Conservation (phyloP, 1,140 invertebrate genomes). For the Lutraria rhynchaena region DNA sequence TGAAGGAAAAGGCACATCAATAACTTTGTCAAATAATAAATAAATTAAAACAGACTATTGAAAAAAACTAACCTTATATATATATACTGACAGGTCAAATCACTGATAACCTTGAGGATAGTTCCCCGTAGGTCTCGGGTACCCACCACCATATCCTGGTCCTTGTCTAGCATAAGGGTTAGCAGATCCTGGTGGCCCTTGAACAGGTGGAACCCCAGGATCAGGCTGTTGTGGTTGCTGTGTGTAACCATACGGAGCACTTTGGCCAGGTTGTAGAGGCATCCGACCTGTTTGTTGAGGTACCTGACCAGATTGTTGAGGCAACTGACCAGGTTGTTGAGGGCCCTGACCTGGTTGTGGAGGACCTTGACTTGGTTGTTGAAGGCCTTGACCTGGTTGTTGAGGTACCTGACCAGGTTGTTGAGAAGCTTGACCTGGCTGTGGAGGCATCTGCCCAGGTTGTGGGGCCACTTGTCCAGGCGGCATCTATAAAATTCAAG, state of each 20-base stretch:
- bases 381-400: slow-evolving; percentile 4
- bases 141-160: slow-evolving; percentile 47
- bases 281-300: neutral
- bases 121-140: slow-evolving; percentile 44
- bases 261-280: slow-evolving; percentile 1
- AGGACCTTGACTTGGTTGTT: neutral
- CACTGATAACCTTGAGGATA: slow-evolving; percentile 49
- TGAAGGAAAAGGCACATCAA: too few species aligned
- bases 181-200: slow-evolving; percentile 18
- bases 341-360: neutral
- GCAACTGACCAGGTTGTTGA: neutral
- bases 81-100: too few species aligned
- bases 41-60: too few species aligned
- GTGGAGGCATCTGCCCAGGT: neutral
- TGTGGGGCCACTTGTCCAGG: neutral
- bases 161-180: slow-evolving; percentile 53
- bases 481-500: too few species aligned
- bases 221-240: neutral
- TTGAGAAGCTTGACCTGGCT: neutral
- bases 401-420: slow-evolving; percentile 39
- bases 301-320: slow-evolving; percentile 33
- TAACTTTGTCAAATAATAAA: too few species aligned
- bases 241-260: neutral
- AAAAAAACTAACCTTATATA: too few species aligned
- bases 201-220: neutral